Evolutionary conservation across 2,113 vertebrate genomes (phyloP), one percentile per base, ranked within the genome.

Genomic region (Xenopus borealis): DNA sequence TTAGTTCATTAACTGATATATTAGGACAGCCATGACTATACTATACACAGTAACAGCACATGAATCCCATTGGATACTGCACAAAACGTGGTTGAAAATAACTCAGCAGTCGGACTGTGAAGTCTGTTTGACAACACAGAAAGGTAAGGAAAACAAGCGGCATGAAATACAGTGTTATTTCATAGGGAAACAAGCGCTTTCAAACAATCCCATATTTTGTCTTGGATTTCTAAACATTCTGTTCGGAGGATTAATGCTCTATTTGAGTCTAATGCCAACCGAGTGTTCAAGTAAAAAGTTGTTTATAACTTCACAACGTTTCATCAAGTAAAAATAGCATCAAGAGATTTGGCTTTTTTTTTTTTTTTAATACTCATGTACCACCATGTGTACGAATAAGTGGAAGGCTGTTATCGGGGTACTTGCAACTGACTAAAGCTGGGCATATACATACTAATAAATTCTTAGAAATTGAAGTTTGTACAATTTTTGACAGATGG

Each of bases 281-380:
- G 81, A 87, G 84, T 78, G 81, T 89, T 91, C 88, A 89, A 90
- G 89, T 90, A 83, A 88, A 91, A 91, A 90, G 89, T 40, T 88
- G 88, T 87, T 80, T 85, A 84, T 85, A 88, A 81, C 89, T 83
- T 81, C 82, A 83, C 80, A 80, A 78, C 62, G 78, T 76, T 81
- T 78, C 16, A 78, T 86, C 83, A 81, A 82, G 86, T 88, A 90
- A 91, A 91, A 90, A 90, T 88, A 92, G 87, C 89, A 90, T 89
- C 89, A 88, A 87, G 80, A 89, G 82, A 86, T 89, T 89, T 88
- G 88, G 86, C 88, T 85, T 84, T 81, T 81, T 79, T 83, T 79
- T 83, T 27, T 68, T 80, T 30, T 50, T 8, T 7, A 50, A 13
- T 50, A 16, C 14, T 13, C 12, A 50, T 10, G 10, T 50, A 50